Evolutionary conservation across 1,140 invertebrate species (phyloP), one percentile per base, ranked within the genome.

Genomic region (Whitmania pigra): DNA sequence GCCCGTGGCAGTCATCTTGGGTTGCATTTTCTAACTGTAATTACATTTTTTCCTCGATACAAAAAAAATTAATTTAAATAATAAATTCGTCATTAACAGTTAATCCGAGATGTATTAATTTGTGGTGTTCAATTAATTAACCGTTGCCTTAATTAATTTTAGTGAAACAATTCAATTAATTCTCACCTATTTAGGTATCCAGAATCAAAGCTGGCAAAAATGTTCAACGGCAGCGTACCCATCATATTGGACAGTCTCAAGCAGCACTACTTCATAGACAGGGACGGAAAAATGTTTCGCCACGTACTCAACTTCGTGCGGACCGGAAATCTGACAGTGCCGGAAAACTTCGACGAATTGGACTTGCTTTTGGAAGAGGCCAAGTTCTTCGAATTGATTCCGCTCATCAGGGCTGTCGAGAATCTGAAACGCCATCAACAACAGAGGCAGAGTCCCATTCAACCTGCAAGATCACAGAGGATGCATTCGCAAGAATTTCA

Each of bases 181-280:
- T 49, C 43, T 49, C 13, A 49, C 43, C 53, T 29, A 54, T 75
- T 17, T 85, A 94, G 92, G 81, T 95, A 90, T 82, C 90, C 93
- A 0, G 92, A 96, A 67, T 96, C 93, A 4, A 87, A 89, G 76
- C 85, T 97, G 74, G 92, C 91, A 0, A 90, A 91, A 80, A 87
- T 97, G 78, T 97, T 97, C 83, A 96, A 94, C 78, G 94, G 94
- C n/a, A 89, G 87, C 75, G 94, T 96, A 77, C 94, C 94, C 0
- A 96, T 97, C 75, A 93, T 97, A 4, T 82, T 97, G 77, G 94
- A 97, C 79, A 93, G 90, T 6, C 83, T 97, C 75, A 97, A 97
- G 80, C 94, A 97, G 80, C 94, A 97, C 79, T 97, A 97, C 82
- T 97, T 97, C 85, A 96, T 97, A 76, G 94, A 97, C 83, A 86